A percentile compares a stretch with the other conserved stretches of the same genome.
phyloP scores from a whole-genome alignment of 2,113 vertebrate species.

The Cochlearius cochlearius region DNA sequence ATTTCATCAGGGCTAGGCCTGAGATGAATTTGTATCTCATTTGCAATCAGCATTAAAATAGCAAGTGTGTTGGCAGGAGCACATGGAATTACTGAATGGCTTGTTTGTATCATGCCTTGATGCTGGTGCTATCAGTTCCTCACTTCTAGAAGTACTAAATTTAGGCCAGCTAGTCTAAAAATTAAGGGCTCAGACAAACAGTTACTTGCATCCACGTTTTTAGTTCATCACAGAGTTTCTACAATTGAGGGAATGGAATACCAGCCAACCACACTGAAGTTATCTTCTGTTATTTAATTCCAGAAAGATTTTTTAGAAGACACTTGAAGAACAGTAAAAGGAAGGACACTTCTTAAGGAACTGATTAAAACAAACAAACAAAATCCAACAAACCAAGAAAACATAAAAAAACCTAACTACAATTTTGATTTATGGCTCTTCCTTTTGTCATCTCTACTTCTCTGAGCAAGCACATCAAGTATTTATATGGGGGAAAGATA shows the following conservation, averaged over 20 bases:
- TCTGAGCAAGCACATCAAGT: not conserved
- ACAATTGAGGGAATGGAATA: not conserved
- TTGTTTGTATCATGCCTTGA: not conserved
- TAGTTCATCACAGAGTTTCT: not conserved
- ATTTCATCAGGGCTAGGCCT: not conserved
- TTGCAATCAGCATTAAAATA: conserved; percentile 33
- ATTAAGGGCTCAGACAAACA: not conserved
- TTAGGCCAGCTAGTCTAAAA: conserved; percentile 31
- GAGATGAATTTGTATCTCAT: not conserved
- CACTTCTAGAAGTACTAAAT: conserved; percentile 3
- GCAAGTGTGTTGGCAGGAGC: conserved; percentile 33
- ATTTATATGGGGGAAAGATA: not conserved
- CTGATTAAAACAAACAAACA: not conserved
- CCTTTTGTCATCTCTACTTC: not conserved
- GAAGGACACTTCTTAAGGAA: not conserved
- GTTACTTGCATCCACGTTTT: not conserved
- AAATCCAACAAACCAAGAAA: not conserved
- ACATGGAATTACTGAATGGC: not conserved
- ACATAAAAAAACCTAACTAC: not conserved
- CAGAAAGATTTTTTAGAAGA: not conserved
- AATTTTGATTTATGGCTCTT: not conserved
- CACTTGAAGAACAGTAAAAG: not conserved
- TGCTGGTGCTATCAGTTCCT: conserved; percentile 20
- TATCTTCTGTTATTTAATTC: not conserved
- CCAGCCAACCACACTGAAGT: not conserved